Evolutionary conservation across 2,113 vertebrate genomes (phyloP).

Genomic region (Amphiprion percula): DNA sequence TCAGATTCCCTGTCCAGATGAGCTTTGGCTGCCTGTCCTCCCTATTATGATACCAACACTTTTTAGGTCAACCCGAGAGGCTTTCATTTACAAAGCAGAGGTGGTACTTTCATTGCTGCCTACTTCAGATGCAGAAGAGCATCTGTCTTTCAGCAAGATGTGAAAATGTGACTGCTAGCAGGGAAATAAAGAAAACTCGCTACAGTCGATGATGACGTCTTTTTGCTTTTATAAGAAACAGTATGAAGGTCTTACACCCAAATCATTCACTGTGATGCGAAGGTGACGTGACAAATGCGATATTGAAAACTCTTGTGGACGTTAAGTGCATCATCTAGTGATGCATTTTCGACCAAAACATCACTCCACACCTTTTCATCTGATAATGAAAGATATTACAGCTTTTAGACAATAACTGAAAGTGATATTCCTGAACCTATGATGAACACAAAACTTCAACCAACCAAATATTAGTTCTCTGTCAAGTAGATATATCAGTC

Average conservation of each 20-base stretch:
- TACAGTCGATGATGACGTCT: no score
- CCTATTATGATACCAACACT: constrained; percentile 23
- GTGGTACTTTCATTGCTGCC: background rate
- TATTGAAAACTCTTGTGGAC: background rate
- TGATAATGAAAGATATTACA: no score
- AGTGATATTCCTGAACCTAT: no score
- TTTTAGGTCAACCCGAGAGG: constrained; percentile 14
- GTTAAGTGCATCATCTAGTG: background rate
- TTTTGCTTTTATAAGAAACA: no score
- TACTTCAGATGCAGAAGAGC: constrained; percentile 3
- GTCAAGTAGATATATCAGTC: background rate
- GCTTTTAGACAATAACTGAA: no score
- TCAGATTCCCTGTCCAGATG: constrained; percentile 55
- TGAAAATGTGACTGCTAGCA: background rate
- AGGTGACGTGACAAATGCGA: background rate
- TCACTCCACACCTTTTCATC: no score
- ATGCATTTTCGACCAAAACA: no score
- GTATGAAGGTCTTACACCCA: background rate
- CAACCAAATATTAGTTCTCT: background rate
- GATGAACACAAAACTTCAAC: no score
- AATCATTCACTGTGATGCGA: background rate
- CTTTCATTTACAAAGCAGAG: constrained; percentile 23
- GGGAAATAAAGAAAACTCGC: constrained; percentile 8
- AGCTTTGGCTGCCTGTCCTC: constrained; percentile 18
- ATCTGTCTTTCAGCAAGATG: constrained; percentile 1